Percentiles rank a stretch among this genome's conserved stretches.
These are phyloP conservation scores for Leptatherina wallacei DNA, from an alignment of 2,797 vertebrate genomes.

Conservation along the genomic window DNA sequence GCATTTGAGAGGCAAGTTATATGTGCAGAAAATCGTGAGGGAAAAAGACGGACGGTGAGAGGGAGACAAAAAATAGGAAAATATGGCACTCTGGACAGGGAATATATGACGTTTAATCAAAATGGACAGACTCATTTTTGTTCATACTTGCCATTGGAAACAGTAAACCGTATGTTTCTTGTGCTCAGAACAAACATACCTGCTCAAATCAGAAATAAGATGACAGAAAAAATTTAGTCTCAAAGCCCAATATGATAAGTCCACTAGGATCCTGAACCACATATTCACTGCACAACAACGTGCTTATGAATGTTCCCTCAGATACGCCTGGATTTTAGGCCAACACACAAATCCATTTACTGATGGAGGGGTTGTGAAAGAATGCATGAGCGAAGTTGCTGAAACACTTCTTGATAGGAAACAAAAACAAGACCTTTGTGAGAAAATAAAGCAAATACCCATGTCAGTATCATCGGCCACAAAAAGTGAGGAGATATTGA, in stretches of 20 bases:
- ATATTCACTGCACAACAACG: constrained; percentile 10
- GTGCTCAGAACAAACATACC: constrained; percentile 12
- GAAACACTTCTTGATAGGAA: constrained; percentile 34
- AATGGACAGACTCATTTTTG: too few species aligned
- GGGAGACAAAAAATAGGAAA: too few species aligned
- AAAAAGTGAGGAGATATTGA: constrained; percentile 22
- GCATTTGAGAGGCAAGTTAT: too few species aligned
- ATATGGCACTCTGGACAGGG: too few species aligned
- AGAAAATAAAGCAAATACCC: constrained; percentile 46
- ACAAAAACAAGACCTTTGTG: constrained; percentile 34
- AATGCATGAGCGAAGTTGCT: constrained; percentile 2
- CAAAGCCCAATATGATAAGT: constrained; percentile 8
- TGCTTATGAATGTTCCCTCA: constrained; percentile 10
- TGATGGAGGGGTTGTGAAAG: constrained; percentile 30
- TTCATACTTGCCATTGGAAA: neutral
- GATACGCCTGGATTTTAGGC: constrained; percentile 22
- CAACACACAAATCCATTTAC: constrained; percentile 37
- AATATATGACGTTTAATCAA: too few species aligned
- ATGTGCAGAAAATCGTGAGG: too few species aligned
- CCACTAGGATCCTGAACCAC: constrained; percentile 12
- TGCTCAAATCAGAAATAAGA: constrained; percentile 5
- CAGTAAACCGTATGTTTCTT: neutral
- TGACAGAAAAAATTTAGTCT: constrained; percentile 17
- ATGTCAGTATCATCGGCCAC: constrained; percentile 33
- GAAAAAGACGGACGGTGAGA: too few species aligned